Evolutionary conservation across 2,113 vertebrate genomes (phyloP).

Genomic region (Haplochromis burtoni): DNA sequence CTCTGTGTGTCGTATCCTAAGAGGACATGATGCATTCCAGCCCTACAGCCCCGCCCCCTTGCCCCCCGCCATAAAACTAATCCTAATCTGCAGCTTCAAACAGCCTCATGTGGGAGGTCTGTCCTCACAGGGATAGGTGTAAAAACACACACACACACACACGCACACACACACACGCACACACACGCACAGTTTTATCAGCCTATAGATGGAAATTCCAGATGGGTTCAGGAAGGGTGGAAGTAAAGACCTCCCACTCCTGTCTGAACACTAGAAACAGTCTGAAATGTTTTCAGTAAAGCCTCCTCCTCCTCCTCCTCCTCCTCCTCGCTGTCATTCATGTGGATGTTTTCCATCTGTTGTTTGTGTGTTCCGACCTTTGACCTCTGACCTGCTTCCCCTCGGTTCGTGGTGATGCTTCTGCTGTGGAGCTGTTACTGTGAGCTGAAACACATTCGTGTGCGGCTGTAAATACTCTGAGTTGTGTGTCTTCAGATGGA

Average conservation of each 20-base stretch:
- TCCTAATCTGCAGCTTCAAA: not conserved
- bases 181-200: not conserved
- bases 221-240: not conserved
- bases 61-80: not conserved
- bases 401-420: not conserved
- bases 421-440: not conserved
- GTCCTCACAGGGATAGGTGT: not conserved
- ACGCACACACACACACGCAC: not conserved
- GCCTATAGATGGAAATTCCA: slow-evolving; percentile 19
- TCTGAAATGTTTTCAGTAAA: not conserved
- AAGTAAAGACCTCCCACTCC: slow-evolving; percentile 19
- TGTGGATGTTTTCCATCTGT: slow-evolving; percentile 33
- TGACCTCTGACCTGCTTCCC: slow-evolving; percentile 29
- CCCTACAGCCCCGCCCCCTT: not conserved
- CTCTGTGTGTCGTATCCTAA: accelerated
- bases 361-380: not conserved
- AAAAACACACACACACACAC: not conserved
- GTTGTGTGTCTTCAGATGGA: not conserved
- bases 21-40: not conserved
- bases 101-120: not conserved
- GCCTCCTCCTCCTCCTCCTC: accelerated
- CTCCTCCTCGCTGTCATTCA: not conserved
- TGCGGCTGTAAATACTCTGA: not conserved
- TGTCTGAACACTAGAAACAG: not conserved
- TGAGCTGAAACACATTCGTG: not conserved